A percentile compares a stretch with the other conserved stretches of the same genome.
Conservation (phyloP, 2,113 vertebrate genomes). For the Cepphus grylle region DNA sequence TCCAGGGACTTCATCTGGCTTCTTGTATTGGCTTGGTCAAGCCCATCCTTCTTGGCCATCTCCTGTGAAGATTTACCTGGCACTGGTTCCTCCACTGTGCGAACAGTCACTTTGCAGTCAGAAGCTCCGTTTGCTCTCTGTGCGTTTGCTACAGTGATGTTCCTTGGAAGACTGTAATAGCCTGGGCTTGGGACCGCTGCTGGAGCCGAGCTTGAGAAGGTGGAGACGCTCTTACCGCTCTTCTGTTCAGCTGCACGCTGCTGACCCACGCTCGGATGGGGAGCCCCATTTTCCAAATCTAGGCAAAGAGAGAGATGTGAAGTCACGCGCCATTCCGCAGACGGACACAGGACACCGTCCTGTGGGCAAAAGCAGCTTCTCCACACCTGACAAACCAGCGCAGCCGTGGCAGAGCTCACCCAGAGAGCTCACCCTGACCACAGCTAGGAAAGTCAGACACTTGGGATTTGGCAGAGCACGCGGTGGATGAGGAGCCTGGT, state of each 20-base stretch:
- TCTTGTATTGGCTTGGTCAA: rapidly evolving
- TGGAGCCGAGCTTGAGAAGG: slow-evolving; percentile 66
- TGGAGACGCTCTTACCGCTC: not conserved
- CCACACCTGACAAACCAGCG: rapidly evolving
- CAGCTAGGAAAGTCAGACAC: not conserved
- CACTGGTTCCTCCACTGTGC: rapidly evolving
- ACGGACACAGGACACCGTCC: not conserved
- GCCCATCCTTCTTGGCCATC: not conserved
- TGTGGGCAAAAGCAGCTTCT: not conserved
- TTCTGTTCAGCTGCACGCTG: not conserved
- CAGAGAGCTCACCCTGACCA: not conserved
- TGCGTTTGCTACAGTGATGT: not conserved
- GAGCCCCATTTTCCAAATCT: slow-evolving; percentile 55
- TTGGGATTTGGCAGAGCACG: not conserved
- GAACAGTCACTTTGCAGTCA: not conserved
- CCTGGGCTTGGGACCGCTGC: slow-evolving; percentile 49
- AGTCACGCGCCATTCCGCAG: rapidly evolving
- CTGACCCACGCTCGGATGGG: not conserved
- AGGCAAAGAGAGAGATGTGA: not conserved
- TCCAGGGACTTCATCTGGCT: not conserved
- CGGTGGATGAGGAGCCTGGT: not conserved
- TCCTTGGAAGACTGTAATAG: slow-evolving; percentile 53
- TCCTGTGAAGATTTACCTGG: not conserved
- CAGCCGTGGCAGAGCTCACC: not conserved
- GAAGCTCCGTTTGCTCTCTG: not conserved